Base-by-base conservation (phyloP, 2,113 vertebrate genomes). In the Bufo gargarizans region DNA sequence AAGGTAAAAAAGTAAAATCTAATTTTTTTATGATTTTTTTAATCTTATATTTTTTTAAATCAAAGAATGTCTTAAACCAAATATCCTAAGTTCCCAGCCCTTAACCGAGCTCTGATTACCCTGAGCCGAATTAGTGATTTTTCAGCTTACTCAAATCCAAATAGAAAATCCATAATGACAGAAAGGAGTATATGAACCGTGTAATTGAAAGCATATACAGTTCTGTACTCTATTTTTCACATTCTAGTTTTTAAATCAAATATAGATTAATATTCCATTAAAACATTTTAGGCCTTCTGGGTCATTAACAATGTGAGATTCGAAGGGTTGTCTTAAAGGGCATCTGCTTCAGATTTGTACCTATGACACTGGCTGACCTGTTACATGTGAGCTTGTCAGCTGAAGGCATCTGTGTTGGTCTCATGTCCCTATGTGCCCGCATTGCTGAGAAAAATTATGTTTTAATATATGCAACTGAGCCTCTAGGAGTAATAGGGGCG, bases 171-270 rank as follows among this genome's bases (percentile, higher is more conserved):
- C 63, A 69, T 85, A 47, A 53, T 72, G 84, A 58, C 22, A 85
- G 84, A n/a, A 10, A 74, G 22, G 53, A 74, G 17, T 76, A 76
- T 56, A 74, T 85, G 53, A 85, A 74, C 6, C 84, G 22, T 85
- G 69, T 76, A 85, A 85, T 85, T 74, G 84, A 76, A 84, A 72
- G 69, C 53, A 59, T 59, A 85, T 33, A 59, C 20, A 59, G 50
- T 20, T 76, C 47, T 47, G 10, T 43, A 22, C 56, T 83, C 61
- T 83, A 83, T 67, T 50, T 72, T 67, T 67, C 20, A 83, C 19
- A 65, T 49, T 47, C 19, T 22, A 19, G 49, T 67, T 82, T 82
- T 82, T 50, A 19, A 67, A 67, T 83, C 81, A 67, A 67, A 82
- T 50, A 2, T 49, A n/a, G 20, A 83, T 83, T 83, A 53, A 69